Evolutionary conservation across 2,797 vertebrate genomes (phyloP).

Genomic region (Threskiornis aethiopicus): DNA sequence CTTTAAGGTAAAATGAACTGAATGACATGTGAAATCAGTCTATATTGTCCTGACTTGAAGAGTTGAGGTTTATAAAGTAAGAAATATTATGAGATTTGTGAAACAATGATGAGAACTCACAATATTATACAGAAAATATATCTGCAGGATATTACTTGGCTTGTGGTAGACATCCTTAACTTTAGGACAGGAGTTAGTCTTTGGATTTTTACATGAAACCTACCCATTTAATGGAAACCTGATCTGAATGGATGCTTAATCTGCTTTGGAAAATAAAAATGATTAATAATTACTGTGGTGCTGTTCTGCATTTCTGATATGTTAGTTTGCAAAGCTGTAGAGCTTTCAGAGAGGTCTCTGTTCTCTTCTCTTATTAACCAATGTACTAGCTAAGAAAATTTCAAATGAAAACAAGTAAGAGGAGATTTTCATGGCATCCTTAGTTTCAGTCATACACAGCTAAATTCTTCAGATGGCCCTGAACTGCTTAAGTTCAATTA

Average conservation of each 20-base stretch:
- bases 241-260: neutral
- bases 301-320: neutral
- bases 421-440: neutral
- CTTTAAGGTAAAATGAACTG: neutral
- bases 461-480: neutral
- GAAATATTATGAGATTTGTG: neutral
- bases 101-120: neutral
- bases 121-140: neutral
- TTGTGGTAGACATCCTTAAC: neutral
- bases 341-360: neutral
- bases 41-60: neutral
- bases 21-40: neutral
- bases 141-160: neutral
- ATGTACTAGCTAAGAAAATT: neutral
- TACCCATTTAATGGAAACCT: neutral
- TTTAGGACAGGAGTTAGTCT: neutral
- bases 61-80: neutral
- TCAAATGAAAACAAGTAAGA: neutral
- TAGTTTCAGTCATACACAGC: neutral
- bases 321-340: neutral
- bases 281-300: neutral
- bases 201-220: neutral
- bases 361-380: neutral
- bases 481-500: neutral
- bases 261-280: neutral